Base-by-base conservation (phyloP, 2,113 vertebrate species). In the Callionymus lyra region DNA sequence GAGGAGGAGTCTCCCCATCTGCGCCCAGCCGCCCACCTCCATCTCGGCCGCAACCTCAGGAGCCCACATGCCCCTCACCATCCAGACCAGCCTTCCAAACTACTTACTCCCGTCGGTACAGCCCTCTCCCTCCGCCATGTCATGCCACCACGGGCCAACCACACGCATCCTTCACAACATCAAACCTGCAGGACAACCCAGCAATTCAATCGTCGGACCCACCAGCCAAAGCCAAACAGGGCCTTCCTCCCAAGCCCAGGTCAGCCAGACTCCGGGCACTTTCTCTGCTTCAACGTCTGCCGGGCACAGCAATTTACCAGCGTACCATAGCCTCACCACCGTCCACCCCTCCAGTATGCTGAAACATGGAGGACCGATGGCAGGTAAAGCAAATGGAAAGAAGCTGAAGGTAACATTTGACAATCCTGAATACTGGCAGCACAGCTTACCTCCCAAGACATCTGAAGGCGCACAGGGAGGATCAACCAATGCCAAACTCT, bases 341-440 rank as follows among this genome's bases (percentile, higher is more conserved):
- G 5, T 46, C 12, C 73, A 80, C 48, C 72, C 77, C 1, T 65
- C 72, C 19, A 74, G 76, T 59, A 40, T 80, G 66, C 70, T 84
- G 42, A 85, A 83, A 39, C 70, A 80, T 1, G 74, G 78, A 14
- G 72, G 71, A 32, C 75, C 70, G 41, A 62, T 65, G 9, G 59
- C 79, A 33, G 77, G 74, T 17, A 77, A 84, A 59, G 63, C 68
- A 47, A 52, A 54, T 0, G 83, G 83, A 19, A 93, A 94, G 73
- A 94, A 92, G 82, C 85, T 91, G 73, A 93, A 89, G 85, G 94
- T 92, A 72, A 93, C 91, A 41, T 96, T 97, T 65, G 92, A 98
- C 86, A 98, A 98, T 88, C 94, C 94, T 12, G 93, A 97, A 65
- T 97, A 96, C 83, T 97, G 91, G 90, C 93, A 95, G 70, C 92